A percentile compares a stretch with the other conserved stretches of the same genome.
Conservation (phyloP, 2,888 invertebrate genomes). For the Brenthis daphne region DNA sequence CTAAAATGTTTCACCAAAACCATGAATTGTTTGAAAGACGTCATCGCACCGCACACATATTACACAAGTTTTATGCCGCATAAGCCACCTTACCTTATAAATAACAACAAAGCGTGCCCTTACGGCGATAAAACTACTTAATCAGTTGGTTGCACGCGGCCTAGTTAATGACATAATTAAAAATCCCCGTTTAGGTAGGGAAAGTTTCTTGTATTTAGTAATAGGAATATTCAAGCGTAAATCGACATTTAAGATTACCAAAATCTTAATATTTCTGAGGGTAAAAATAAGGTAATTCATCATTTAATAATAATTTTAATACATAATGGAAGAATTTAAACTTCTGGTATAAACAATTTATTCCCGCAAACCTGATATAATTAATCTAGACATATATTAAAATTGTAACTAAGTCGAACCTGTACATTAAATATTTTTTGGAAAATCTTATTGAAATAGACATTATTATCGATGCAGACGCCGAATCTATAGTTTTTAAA, state of each 20-base stretch:
- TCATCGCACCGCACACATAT: constrained; percentile 42
- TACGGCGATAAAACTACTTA: constrained; percentile 64
- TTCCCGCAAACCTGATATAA: no score
- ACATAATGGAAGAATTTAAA: no score
- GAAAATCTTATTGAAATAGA: no score
- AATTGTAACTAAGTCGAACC: no score
- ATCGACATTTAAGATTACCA: neutral
- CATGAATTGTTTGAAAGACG: constrained; percentile 37
- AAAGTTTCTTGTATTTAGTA: constrained; percentile 59
- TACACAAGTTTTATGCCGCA: constrained; percentile 47
- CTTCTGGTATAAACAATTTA: no score
- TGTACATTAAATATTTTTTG: no score
- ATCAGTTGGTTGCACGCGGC: constrained; percentile 67
- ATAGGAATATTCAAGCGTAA: constrained; percentile 1
- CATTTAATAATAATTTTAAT: no score
- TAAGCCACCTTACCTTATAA: constrained; percentile 54
- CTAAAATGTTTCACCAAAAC: constrained; percentile 39
- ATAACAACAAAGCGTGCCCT: constrained; percentile 64
- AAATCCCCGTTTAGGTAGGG: constrained; percentile 60
- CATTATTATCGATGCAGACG: no score
- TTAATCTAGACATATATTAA: no score
- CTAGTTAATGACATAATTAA: constrained; percentile 74
- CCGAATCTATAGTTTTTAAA: no score
- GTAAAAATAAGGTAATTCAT: no score
- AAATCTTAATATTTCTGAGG: no score